Conservation (phyloP, 2,888 invertebrate genomes). For the Lypha dubia region DNA sequence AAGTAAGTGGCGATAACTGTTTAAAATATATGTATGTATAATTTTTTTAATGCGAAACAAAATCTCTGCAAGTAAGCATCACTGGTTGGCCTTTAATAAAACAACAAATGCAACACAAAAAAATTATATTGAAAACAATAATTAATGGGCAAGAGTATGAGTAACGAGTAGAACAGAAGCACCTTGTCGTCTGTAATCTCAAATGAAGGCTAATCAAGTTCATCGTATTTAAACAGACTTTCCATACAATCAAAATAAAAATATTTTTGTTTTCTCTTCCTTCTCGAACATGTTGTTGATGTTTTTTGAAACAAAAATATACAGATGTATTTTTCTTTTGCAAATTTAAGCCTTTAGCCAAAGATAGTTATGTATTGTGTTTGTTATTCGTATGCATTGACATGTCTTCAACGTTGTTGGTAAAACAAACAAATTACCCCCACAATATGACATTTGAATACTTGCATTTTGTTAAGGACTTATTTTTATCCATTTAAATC, state of each 20-base stretch:
- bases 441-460: neutral
- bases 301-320: neutral
- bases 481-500: neutral
- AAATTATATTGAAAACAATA: conserved; percentile 33
- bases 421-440: neutral
- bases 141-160: conserved; percentile 20
- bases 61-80: conserved; percentile 15
- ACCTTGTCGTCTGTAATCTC: conserved; percentile 54
- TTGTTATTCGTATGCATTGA: neutral
- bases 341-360: neutral
- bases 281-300: neutral
- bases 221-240: conserved; percentile 26
- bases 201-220: conserved; percentile 61
- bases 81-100: conserved; percentile 41
- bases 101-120: neutral
- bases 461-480: neutral
- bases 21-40: too few relatives aligned
- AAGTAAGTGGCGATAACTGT: too few relatives aligned
- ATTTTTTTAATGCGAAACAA: too few relatives aligned
- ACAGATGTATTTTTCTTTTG: neutral
- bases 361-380: neutral
- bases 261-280: neutral
- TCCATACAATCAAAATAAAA: neutral
- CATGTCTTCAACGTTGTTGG: too few relatives aligned
- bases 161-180: conserved; percentile 33